Conservation (phyloP, 2,888 invertebrate genomes). For the Eurois occulta region DNA sequence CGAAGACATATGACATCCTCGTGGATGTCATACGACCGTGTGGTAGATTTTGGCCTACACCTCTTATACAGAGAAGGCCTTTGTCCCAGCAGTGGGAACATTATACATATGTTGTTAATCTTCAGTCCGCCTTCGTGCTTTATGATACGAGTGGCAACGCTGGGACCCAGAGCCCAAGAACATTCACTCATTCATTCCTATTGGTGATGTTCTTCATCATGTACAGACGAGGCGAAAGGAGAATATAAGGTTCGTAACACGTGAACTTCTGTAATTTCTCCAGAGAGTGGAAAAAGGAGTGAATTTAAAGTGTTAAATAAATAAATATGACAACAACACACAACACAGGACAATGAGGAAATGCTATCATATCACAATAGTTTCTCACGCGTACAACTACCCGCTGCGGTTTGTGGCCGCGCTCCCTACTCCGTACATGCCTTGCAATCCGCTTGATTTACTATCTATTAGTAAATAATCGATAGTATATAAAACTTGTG, state of each 20-base stretch:
- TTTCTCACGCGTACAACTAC: conserved; percentile 68
- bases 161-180: not conserved
- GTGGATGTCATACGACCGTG: no score
- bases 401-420: conserved; percentile 68
- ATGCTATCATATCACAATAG: conserved; percentile 50
- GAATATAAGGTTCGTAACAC: not conserved
- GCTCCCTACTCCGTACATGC: conserved; percentile 30
- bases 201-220: not conserved
- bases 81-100: not conserved
- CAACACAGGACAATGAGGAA: conserved; percentile 49
- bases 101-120: not conserved
- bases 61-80: not conserved
- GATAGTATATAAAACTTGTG: not conserved
- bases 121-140: not conserved
- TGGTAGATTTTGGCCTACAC: not conserved
- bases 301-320: not conserved
- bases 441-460: conserved; percentile 51
- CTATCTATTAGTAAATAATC: conserved; percentile 45
- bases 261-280: not conserved
- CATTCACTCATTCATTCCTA: not conserved
- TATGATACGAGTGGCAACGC: not conserved
- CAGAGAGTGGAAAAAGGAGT: not conserved
- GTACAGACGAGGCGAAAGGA: not conserved
- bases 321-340: conserved; percentile 13
- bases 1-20: not conserved